phyloP scores from a whole-genome alignment of 2,888 invertebrate species.

The Heliconius ethilla region DNA sequence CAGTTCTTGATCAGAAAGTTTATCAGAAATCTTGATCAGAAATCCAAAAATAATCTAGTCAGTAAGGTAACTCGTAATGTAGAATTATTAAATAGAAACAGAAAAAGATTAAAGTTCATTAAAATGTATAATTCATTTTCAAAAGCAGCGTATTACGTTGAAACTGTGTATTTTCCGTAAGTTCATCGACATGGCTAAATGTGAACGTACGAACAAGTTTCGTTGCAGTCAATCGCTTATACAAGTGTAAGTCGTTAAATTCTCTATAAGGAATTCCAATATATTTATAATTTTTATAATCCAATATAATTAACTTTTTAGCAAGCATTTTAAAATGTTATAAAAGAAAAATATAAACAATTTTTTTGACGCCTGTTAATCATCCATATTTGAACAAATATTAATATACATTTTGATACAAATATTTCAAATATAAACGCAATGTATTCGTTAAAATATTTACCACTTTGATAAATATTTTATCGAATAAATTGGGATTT shows the following conservation, averaged over 20 bases:
- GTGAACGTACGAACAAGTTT: neutral
- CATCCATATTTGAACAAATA: neutral
- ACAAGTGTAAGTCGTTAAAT: neutral
- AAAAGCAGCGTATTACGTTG: neutral
- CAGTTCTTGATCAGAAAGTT: neutral
- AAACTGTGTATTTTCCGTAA: neutral
- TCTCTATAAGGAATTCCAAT: neutral
- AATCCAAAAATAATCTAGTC: no score
- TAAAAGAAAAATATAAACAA: neutral
- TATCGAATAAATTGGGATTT: slow-evolving; percentile 18
- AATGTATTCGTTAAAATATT: no score
- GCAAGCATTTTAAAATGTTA: neutral
- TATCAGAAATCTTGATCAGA: no score
- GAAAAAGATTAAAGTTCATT: no score
- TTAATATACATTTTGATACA: neutral
- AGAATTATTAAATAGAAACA: no score
- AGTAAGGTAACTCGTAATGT: no score
- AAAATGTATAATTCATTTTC: no score
- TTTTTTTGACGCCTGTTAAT: neutral
- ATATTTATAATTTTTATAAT: neutral
- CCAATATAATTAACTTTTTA: neutral
- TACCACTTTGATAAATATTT: neutral
- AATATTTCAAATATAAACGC: neutral
- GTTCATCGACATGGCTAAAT: neutral
- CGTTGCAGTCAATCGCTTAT: neutral